A percentile compares a stretch with the other conserved stretches of the same genome.
Conservation (phyloP, 2,113 vertebrate genomes). For the Pachycephala philippinensis region DNA sequence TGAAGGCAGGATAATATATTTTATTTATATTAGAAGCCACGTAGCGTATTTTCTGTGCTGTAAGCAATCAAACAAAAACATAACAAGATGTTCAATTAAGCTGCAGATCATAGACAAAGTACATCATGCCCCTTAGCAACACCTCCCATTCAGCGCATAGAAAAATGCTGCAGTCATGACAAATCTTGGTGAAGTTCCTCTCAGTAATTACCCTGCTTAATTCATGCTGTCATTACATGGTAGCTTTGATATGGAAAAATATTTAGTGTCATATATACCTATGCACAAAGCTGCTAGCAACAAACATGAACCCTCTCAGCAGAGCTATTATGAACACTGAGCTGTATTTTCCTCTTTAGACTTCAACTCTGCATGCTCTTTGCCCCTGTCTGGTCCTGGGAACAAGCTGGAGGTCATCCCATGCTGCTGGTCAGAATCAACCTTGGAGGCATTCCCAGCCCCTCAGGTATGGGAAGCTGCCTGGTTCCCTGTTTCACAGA, state of each 20-base stretch:
- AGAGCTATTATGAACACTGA: not conserved
- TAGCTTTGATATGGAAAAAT: constrained; percentile 21
- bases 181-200: not conserved
- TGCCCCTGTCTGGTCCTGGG: not conserved
- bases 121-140: not conserved
- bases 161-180: not conserved
- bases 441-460: not conserved
- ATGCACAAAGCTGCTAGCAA: not conserved
- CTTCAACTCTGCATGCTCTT: not conserved
- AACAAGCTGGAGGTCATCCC: not conserved
- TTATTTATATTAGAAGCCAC: not conserved
- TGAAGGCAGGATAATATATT: not conserved
- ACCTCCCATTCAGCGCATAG: not conserved
- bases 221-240: not conserved
- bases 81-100: constrained; percentile 30
- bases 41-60: not conserved
- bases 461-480: rapidly evolving
- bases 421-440: not conserved
- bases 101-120: not conserved
- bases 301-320: not conserved
- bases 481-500: not conserved
- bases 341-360: not conserved
- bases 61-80: constrained; percentile 18
- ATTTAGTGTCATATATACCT: not conserved
- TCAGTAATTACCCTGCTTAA: constrained; percentile 8